Evolutionary conservation across 2,113 vertebrate genomes (phyloP).

Genomic region (Sciurus niger): DNA sequence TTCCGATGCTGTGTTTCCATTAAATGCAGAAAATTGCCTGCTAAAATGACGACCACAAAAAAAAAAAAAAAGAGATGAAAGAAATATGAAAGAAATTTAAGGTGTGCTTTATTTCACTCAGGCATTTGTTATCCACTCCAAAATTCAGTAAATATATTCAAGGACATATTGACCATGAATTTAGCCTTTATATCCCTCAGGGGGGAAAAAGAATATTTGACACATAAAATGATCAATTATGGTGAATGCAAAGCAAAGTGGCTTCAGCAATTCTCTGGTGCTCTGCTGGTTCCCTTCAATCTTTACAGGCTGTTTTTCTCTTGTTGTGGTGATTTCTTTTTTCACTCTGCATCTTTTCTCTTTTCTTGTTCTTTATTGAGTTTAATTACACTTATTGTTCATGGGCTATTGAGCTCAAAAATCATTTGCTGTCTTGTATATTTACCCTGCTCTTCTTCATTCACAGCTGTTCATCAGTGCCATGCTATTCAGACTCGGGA

Average conservation of each 20-base stretch:
- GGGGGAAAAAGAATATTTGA: not conserved
- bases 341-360: conserved; percentile 47
- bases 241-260: not conserved
- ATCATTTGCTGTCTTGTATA: conserved; percentile 70
- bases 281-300: not conserved
- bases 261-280: not conserved
- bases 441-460: conserved; percentile 67
- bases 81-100: conserved; percentile 42
- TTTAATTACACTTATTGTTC: conserved; percentile 80
- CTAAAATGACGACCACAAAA: conserved; percentile 29
- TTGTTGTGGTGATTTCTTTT: not conserved
- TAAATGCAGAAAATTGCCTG: conserved; percentile 71
- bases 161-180: conserved; percentile 55
- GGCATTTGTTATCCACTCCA: conserved; percentile 16
- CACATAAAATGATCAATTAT: conserved; percentile 22
- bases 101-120: not conserved
- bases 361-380: conserved; percentile 71
- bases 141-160: conserved; percentile 59
- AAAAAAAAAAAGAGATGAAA: not conserved
- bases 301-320: not conserved
- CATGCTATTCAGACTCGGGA: conserved; percentile 9
- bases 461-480: conserved; percentile 69
- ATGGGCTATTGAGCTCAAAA: conserved; percentile 73
- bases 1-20: conserved; percentile 58
- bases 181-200: conserved; percentile 10